Percentiles rank a stretch among this genome's conserved stretches.
Conservation (phyloP, 2,797 vertebrate species). For the Mormyrops boulengeri region DNA sequence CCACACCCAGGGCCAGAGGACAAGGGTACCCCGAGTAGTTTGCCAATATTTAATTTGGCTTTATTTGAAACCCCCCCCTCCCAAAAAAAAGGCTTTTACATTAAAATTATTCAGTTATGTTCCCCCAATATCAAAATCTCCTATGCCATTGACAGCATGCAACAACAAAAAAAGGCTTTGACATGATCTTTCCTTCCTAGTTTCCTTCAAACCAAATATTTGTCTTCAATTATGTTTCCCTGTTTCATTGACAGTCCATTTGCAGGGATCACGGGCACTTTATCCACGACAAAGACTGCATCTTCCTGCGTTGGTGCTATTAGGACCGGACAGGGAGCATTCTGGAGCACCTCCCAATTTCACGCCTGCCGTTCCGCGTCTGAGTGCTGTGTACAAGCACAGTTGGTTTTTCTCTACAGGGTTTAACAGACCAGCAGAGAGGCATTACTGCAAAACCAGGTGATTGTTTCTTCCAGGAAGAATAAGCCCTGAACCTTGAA, state of each 20-base stretch:
- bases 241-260: neutral
- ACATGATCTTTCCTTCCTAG: neutral
- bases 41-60: neutral
- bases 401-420: neutral
- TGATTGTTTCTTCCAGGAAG: neutral
- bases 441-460: neutral
- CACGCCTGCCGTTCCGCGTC: neutral
- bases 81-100: neutral
- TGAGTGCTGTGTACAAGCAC: neutral
- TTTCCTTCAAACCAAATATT: neutral
- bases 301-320: neutral
- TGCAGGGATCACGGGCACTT: neutral
- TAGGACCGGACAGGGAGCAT: neutral
- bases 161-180: neutral
- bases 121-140: neutral
- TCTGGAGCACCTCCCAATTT: neutral
- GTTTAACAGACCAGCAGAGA: neutral
- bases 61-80: neutral
- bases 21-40: neutral
- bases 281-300: neutral
- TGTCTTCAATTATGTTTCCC: neutral
- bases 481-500: neutral
- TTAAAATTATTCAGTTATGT: neutral
- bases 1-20: neutral
- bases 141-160: neutral